Conservation (phyloP, 2,888 invertebrate genomes). For the Chymomyza fuscimana region DNA sequence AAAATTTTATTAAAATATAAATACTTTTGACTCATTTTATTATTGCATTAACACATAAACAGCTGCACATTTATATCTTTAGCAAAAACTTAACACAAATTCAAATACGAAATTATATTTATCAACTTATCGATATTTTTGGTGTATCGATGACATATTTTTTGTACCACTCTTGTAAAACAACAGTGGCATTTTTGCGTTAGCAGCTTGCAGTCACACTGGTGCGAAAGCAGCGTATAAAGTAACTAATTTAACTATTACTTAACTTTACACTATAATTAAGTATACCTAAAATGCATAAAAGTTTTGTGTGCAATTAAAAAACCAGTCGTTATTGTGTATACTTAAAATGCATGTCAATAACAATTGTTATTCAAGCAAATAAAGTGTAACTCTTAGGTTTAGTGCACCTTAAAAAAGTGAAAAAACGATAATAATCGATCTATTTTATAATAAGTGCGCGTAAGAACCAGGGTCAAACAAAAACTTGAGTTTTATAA, state of each 20-base stretch:
- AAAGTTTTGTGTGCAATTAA: not conserved
- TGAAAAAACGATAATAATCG: not conserved
- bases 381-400: not conserved
- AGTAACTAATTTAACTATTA: conserved; percentile 4
- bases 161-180: not conserved
- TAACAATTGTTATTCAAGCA: not conserved
- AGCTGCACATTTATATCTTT: too few species aligned
- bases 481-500: not conserved
- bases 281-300: not conserved
- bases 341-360: not conserved
- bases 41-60: too few species aligned
- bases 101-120: not conserved
- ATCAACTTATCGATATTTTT: not conserved
- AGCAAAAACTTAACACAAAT: too few species aligned
- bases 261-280: not conserved
- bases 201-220: not conserved
- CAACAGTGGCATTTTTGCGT: not conserved
- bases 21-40: too few species aligned
- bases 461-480: not conserved
- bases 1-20: too few species aligned
- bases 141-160: not conserved
- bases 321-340: not conserved
- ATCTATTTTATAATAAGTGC: not conserved
- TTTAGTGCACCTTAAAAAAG: not conserved
- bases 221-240: not conserved